Base-by-base conservation (phyloP, 2,888 invertebrate genomes). In the Prionchulus punctatus region DNA sequence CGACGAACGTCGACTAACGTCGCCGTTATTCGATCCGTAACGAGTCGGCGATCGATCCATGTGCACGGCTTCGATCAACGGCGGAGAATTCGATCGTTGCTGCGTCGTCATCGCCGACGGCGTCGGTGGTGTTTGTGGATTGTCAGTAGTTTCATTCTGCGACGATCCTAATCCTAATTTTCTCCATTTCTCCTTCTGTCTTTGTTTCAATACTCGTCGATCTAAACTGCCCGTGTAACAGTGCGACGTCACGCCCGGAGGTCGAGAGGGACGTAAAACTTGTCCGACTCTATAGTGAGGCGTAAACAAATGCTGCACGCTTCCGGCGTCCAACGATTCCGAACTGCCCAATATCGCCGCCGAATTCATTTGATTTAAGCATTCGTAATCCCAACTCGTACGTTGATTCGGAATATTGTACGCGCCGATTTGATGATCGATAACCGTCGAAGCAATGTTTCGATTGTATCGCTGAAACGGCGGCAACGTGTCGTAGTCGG, bases 381-480 rank as follows among this genome's bases (percentile, higher is more conserved):
- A 23, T 2, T 51, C 48, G 49, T 54, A 58, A 30, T 58, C 58
- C 60, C 60, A 60, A 30, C 43, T 42, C 27, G 60, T 60, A 1
- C 60, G 55, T 42, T 58, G 60, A 12, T 51, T 28, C n/a, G 58
- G 56, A 2, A 60, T 18, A 48, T 60, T 60, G 52, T 60, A 60
- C 42, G 60, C 58, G 27, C 60, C 60, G 30, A 53, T n/a, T 2
- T 47, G 23, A 47, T 59, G 57, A 18, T 56, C 50, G 15, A 48
- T 3, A 26, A 42, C 49, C 30, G 12, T 4, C 18, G 2, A 18
- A 36, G 45, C 18, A 12, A 45, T 23, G 23, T 23, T n/a, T 7
- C 36, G 36, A 36, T 18, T 7, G 7, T 18, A 18, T 36, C 36
- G 36, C 36, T 7, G 18, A 36, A 18, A 36, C 36, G 36, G 36